phyloP scores from a whole-genome alignment of 2,113 vertebrate genomes.

The Chaetops frenatus region DNA sequence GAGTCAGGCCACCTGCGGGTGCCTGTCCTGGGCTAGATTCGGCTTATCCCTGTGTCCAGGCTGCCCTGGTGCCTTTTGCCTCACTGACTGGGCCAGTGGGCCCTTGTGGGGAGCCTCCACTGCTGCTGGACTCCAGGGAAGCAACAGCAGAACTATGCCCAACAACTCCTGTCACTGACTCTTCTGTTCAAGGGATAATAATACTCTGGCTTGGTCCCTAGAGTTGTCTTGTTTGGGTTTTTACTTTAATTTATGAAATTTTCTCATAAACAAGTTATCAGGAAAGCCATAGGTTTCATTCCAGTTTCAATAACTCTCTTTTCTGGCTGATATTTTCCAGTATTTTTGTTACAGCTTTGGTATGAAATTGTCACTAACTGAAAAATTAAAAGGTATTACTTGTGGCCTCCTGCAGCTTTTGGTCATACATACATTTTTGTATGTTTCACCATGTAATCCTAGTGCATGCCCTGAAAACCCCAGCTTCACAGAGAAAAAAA shows the following conservation, averaged over 20 bases:
- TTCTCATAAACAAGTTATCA: not conserved
- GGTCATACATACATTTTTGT: not conserved
- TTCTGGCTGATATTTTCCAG: not conserved
- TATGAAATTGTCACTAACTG: not conserved
- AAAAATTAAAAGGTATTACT: not conserved
- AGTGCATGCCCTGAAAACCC: not conserved
- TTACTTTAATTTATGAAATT: not conserved
- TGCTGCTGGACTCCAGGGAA: not conserved
- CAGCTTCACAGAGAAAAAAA: not conserved
- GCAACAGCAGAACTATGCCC: not conserved
- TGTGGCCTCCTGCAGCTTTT: not conserved
- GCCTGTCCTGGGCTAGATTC: accelerated
- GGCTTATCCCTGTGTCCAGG: accelerated
- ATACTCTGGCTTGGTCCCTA: not conserved
- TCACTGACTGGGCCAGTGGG: no score
- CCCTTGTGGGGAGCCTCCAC: accelerated
- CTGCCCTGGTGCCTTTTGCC: not conserved
- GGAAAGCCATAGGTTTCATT: not conserved
- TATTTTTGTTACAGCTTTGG: not conserved
- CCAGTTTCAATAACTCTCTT: not conserved
- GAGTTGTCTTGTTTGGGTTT: not conserved
- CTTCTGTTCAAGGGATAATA: not conserved
- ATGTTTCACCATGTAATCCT: not conserved
- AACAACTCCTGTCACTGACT: not conserved
- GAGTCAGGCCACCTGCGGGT: accelerated